Evolutionary conservation across 1,140 invertebrate species (phyloP).

Genomic region (Drosophila nigromelanica): DNA sequence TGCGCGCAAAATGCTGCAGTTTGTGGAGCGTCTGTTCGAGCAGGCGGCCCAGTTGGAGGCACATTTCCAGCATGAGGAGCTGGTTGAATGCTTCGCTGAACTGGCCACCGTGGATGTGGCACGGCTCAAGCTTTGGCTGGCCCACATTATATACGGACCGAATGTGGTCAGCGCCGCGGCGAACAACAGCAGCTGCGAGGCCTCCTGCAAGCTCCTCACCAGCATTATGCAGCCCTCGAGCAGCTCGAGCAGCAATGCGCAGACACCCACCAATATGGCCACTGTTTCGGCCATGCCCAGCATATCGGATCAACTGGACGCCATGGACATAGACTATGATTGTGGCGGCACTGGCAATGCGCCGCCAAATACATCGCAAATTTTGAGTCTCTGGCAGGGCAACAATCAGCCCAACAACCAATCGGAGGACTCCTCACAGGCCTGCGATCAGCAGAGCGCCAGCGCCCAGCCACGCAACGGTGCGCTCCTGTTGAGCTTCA

Average conservation of each 20-base stretch:
- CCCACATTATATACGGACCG: constrained; percentile 87
- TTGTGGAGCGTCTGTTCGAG: constrained; percentile 92
- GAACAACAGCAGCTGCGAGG: constrained; percentile 58
- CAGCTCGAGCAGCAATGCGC: constrained; percentile 83
- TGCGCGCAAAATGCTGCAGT: constrained; percentile 90
- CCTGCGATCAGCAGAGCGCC: constrained; percentile 48
- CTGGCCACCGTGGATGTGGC: constrained; percentile 87
- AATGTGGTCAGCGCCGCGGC: constrained; percentile 53
- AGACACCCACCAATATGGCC: constrained; percentile 84
- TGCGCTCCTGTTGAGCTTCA: constrained; percentile 89
- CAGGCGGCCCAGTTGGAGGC: constrained; percentile 86
- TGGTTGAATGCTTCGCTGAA: constrained; percentile 88
- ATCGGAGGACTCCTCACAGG: constrained; percentile 71
- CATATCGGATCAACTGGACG: constrained; percentile 82
- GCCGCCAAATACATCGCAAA: constrained; percentile 77
- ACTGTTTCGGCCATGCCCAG: constrained; percentile 82
- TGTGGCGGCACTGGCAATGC: constrained; percentile 66
- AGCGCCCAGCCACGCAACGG: constrained; percentile 86
- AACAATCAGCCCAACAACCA: constrained; percentile 57
- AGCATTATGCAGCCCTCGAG: constrained; percentile 79
- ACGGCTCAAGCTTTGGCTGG: constrained; percentile 89
- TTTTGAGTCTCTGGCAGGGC: constrained; percentile 71
- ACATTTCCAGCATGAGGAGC: constrained; percentile 87
- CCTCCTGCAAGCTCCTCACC: constrained; percentile 60
- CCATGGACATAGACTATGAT: constrained; percentile 83